Conservation (phyloP, 2,888 invertebrate genomes). For the Lydus trimaculatus region DNA sequence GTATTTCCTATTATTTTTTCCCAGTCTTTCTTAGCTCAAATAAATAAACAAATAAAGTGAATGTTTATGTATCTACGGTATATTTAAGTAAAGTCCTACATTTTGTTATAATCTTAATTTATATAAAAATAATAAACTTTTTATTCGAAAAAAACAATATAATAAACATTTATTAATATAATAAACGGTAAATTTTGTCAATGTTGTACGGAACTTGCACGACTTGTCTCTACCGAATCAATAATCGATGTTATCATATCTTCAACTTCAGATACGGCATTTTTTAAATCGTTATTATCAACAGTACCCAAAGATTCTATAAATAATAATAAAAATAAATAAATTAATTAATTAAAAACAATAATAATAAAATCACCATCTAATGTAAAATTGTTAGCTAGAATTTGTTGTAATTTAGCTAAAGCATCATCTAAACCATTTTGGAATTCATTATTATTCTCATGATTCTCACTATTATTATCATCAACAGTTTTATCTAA, state of each 20-base stretch:
- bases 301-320: constrained; percentile 63
- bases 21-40: too few species aligned
- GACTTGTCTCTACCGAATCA: constrained; percentile 70
- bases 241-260: constrained; percentile 72
- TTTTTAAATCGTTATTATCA: constrained; percentile 72
- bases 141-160: neutral
- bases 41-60: too few species aligned
- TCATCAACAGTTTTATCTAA: constrained; percentile 12
- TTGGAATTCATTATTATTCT: constrained; percentile 63
- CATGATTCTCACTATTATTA: neutral
- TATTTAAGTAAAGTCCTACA: too few species aligned
- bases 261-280: constrained; percentile 75
- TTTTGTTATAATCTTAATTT: neutral
- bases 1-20: too few species aligned
- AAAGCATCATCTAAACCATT: constrained; percentile 74
- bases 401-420: constrained; percentile 73
- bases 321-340: constrained; percentile 16
- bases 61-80: too few species aligned
- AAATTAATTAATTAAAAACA: neutral
- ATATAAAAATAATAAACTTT: constrained; percentile 3
- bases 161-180: neutral
- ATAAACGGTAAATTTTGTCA: neutral
- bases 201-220: constrained; percentile 53
- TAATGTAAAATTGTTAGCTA: constrained; percentile 72
- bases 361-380: constrained; percentile 63